Evolutionary conservation across 2,888 invertebrate species (phyloP).

Genomic region (Spialia ferax): DNA sequence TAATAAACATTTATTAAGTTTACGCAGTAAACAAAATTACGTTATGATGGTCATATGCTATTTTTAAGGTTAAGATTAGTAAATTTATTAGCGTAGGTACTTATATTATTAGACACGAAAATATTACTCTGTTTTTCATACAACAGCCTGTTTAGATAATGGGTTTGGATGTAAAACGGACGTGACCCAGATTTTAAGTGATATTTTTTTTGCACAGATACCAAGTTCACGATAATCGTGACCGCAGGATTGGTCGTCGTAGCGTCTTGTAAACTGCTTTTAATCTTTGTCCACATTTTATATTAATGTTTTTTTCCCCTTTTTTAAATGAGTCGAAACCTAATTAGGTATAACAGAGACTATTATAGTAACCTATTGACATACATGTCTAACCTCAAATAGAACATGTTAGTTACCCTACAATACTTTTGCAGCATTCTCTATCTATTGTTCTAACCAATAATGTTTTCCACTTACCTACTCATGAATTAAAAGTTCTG

Average conservation of each 20-base stretch:
- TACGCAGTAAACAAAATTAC: background rate
- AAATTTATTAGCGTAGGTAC: conserved; percentile 3
- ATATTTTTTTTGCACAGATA: conserved; percentile 37
- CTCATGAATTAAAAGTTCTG: background rate
- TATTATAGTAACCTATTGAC: too few species aligned
- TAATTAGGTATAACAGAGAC: too few species aligned
- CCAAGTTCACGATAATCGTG: conserved; percentile 42
- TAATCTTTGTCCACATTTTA: background rate
- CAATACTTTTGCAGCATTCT: background rate
- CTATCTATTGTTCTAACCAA: background rate
- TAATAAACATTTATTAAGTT: conserved; percentile 10
- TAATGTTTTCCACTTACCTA: background rate
- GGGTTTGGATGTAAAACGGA: conserved; percentile 21
- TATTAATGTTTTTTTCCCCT: background rate
- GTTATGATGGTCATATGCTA: conserved; percentile 5
- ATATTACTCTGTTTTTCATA: conserved; percentile 19
- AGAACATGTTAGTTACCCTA: background rate
- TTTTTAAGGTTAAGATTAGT: conserved; percentile 3
- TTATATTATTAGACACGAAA: conserved; percentile 14
- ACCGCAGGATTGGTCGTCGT: conserved; percentile 23
- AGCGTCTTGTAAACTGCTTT: background rate
- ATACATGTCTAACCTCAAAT: too few species aligned
- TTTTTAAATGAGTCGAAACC: too few species aligned
- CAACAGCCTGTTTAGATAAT: conserved; percentile 22
- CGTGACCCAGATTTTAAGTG: conserved; percentile 33